Evolutionary conservation across 2,888 invertebrate genomes (phyloP).

Genomic region (Xanthostigma xanthostigma): DNA sequence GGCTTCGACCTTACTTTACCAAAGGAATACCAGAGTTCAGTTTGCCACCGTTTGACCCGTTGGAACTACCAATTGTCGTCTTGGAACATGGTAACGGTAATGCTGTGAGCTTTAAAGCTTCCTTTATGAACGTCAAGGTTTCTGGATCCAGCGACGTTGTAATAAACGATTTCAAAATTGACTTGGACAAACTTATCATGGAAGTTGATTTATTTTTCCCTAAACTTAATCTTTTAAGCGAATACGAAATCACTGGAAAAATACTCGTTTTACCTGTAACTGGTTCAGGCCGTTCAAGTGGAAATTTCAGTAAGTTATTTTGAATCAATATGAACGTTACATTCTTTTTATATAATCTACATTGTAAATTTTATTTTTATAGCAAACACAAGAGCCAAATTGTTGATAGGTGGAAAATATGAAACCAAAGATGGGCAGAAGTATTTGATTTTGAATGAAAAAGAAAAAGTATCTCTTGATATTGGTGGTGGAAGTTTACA

Average conservation of each 20-base stretch:
- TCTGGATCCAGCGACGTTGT: constrained; percentile 32
- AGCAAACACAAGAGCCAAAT: constrained; percentile 28
- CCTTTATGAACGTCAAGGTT: constrained; percentile 32
- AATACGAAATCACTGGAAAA: constrained; percentile 31
- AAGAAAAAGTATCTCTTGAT: constrained; percentile 3
- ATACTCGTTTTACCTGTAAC: constrained; percentile 29
- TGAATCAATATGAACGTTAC: not conserved
- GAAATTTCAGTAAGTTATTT: constrained; percentile 31
- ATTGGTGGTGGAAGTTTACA: constrained; percentile 14
- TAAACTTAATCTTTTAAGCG: constrained; percentile 24
- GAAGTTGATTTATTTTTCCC: constrained; percentile 25
- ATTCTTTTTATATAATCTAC: constrained; percentile 4
- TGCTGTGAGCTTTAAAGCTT: constrained; percentile 26
- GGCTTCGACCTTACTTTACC: constrained; percentile 24
- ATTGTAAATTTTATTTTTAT: constrained; percentile 5
- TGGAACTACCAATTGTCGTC: constrained; percentile 25
- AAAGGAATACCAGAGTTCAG: constrained; percentile 28
- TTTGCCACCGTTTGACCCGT: constrained; percentile 30
- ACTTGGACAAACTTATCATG: constrained; percentile 24
- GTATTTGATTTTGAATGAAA: constrained; percentile 12
- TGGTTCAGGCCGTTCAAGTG: constrained; percentile 29
- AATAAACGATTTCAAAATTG: constrained; percentile 18
- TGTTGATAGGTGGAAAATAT: constrained; percentile 15
- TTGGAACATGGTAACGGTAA: constrained; percentile 26
- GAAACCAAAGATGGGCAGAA: constrained; percentile 11